Evolutionary conservation across 1,140 invertebrate species (phyloP).

Genomic region (Cotesia chilonis): DNA sequence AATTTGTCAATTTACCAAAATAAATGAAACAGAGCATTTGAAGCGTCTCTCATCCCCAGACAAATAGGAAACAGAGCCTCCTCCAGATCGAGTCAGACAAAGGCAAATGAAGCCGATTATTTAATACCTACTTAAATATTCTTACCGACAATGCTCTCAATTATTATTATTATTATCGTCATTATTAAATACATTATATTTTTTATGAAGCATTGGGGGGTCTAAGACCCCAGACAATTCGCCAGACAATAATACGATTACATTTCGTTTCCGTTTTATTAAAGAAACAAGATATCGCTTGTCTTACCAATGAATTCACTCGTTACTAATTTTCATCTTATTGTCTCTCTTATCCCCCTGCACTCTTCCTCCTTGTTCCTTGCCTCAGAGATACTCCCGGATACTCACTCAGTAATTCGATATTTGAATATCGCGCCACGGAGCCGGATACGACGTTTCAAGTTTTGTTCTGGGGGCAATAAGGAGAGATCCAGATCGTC

Average conservation of each 20-base stretch:
- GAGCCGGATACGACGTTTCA: conserved; percentile 21
- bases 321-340: conserved; percentile 42
- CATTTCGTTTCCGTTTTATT: conserved; percentile 67
- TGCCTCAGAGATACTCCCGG: conserved; percentile 25
- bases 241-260: conserved; percentile 67
- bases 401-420: conserved; percentile 62
- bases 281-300: conserved; percentile 66
- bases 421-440: conserved; percentile 46
- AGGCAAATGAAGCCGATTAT: conserved; percentile 36
- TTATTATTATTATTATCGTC: conserved; percentile 19
- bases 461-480: not conserved
- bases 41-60: not conserved
- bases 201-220: not conserved
- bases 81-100: conserved; percentile 9
- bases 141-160: conserved; percentile 48
- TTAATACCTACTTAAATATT: conserved; percentile 66
- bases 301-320: conserved; percentile 27
- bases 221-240: conserved; percentile 27
- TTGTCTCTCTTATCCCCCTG: conserved; percentile 14
- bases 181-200: conserved; percentile 22
- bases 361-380: conserved; percentile 16
- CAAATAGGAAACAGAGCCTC: no score
- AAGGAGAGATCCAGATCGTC: no score
- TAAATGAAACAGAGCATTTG: no score
- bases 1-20: no score